phyloP scores from a whole-genome alignment of 2,888 invertebrate species.

The Cetonia aurata region DNA sequence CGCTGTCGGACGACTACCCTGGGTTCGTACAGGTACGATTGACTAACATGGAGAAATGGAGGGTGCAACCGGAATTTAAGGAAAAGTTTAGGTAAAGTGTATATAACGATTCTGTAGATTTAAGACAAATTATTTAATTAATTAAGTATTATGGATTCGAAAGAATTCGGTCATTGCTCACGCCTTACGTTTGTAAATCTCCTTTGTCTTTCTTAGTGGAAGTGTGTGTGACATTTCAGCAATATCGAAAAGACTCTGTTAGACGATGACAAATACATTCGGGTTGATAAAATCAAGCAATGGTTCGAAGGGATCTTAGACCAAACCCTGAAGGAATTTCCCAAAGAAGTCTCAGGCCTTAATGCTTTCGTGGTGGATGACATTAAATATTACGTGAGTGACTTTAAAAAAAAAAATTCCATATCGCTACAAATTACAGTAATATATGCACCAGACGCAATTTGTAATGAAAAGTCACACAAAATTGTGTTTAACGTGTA shows the following conservation, averaged over 20 bases:
- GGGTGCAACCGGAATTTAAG: conserved; percentile 51
- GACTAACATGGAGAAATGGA: conserved; percentile 48
- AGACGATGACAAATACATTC: conserved; percentile 64
- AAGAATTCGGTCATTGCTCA: conserved; percentile 25
- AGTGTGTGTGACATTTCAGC: conserved; percentile 45
- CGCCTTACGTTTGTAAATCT: not conserved
- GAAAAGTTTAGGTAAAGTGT: conserved; percentile 35
- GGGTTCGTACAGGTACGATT: conserved; percentile 69
- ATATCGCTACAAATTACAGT: too few relatives aligned
- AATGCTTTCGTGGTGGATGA: conserved; percentile 10
- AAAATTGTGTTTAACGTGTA: too few relatives aligned
- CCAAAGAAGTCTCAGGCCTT: conserved; percentile 34
- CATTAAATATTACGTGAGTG: conserved; percentile 41
- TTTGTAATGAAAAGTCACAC: too few relatives aligned
- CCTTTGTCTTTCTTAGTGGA: conserved; percentile 37
- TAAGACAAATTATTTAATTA: too few relatives aligned
- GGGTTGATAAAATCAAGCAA: conserved; percentile 35
- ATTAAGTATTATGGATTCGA: too few relatives aligned
- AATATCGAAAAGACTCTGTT: conserved; percentile 54
- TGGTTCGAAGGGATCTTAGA: conserved; percentile 71
- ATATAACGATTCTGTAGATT: not conserved
- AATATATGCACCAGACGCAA: too few relatives aligned
- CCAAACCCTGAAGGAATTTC: conserved; percentile 66
- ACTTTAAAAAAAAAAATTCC: not conserved
- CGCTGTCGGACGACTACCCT: conserved; percentile 57